A percentile compares a stretch with the other conserved stretches of the same genome.
Conservation (phyloP, 2,113 vertebrate genomes). For the Sapayoa aenigma region DNA sequence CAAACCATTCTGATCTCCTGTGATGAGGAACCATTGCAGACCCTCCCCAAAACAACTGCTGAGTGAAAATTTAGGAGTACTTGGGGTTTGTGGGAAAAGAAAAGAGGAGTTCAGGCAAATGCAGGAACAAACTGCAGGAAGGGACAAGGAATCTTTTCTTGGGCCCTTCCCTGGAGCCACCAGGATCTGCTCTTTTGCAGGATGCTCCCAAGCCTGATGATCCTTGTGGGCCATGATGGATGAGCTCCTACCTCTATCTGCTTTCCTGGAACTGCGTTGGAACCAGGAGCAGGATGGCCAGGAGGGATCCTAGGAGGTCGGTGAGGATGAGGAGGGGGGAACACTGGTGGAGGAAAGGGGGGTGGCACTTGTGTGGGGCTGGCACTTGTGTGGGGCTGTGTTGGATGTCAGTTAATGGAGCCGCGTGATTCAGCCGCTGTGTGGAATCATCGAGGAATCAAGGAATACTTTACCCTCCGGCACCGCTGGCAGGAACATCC, state of each 20-base stretch:
- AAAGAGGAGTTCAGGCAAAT: background rate
- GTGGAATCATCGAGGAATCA: background rate
- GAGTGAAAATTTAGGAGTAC: background rate
- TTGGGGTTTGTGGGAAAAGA: background rate
- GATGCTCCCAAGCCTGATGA: background rate
- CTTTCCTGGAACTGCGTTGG: conserved; percentile 18
- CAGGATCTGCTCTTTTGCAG: rapidly evolving
- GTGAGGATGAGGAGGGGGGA: background rate
- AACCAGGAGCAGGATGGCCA: rapidly evolving
- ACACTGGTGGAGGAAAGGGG: rapidly evolving
- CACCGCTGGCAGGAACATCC: background rate
- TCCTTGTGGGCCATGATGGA: background rate
- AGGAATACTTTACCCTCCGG: background rate
- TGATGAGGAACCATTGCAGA: background rate
- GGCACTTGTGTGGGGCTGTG: background rate
- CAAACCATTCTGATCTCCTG: background rate
- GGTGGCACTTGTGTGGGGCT: background rate
- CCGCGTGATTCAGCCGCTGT: background rate
- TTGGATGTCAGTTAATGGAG: conserved; percentile 9
- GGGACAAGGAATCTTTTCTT: background rate
- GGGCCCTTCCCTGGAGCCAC: rapidly evolving
- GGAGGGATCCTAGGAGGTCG: background rate
- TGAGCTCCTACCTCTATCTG: background rate
- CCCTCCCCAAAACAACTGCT: background rate
- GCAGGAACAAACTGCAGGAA: background rate